Percentiles rank a stretch among this genome's conserved stretches.
Evolutionary conservation across 2,113 vertebrate genomes (phyloP).

Genomic region (Oreamnos americanus): DNA sequence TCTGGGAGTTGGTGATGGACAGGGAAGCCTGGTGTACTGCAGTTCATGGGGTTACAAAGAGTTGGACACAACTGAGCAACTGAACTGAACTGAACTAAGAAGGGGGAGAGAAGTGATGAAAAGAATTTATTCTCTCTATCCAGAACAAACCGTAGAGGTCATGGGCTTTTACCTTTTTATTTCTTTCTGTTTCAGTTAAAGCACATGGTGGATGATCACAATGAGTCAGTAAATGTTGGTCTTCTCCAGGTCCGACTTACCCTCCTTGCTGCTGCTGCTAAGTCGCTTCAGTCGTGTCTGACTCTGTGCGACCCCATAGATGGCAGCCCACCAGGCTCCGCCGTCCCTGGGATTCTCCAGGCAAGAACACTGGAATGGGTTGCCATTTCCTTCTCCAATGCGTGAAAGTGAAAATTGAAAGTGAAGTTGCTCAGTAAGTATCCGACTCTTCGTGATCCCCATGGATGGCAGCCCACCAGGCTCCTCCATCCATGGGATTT

Average conservation of each 20-base stretch:
- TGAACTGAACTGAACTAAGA: neutral
- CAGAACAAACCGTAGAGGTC: neutral
- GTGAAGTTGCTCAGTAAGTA: too few relatives aligned
- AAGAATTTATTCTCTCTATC: neutral
- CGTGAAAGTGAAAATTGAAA: too few relatives aligned
- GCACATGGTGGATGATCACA: too few relatives aligned
- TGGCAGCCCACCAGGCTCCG: too few relatives aligned
- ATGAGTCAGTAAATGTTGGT: neutral
- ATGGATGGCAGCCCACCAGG: too few relatives aligned
- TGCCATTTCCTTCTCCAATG: too few relatives aligned
- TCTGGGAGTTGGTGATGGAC: neutral
- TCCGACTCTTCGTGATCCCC: too few relatives aligned
- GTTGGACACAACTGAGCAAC: neutral
- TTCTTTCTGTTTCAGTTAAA: neutral
- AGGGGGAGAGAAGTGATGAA: neutral
- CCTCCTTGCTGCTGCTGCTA: too few relatives aligned
- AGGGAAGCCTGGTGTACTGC: neutral
- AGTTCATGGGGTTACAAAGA: neutral
- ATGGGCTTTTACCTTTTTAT: neutral
- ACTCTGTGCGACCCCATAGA: too few relatives aligned
- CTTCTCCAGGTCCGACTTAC: neutral
- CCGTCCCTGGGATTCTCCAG: too few relatives aligned
- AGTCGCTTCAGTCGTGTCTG: accelerated
- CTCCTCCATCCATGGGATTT: too few relatives aligned
- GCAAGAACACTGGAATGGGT: too few relatives aligned